Evolutionary conservation across 2,797 vertebrate genomes (phyloP), one percentile per base, ranked within the genome.

Genomic region (Rhinogobio ventralis): DNA sequence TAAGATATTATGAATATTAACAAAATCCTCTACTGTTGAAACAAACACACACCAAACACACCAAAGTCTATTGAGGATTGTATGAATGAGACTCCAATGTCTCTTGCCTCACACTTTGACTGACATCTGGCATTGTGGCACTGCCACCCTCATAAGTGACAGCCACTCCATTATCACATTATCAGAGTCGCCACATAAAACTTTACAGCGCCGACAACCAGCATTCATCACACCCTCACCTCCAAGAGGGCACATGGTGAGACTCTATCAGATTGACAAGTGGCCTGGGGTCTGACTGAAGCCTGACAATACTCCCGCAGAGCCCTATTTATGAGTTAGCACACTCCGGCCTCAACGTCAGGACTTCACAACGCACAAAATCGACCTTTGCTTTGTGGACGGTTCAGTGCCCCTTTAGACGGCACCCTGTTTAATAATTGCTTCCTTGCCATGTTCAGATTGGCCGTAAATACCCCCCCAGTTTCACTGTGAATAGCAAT

Each of bases 151-250:
- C 81, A 77, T 87, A 88, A 85, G 85, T 87, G 88, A 85, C 79
- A 90, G 84, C 77, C 87, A 86, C 82, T 88, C 79, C 80, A 90
- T 92, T 92, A 89, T 90, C 87, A 88, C 85, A 85, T 91, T 89
- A 89, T 81, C 88, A 88, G 82, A 67, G 86, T 90, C 25, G 83
- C 86, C 85, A 86, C 85, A 89, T 91, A 88, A 91, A 89, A 88
- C 83, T 88, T 91, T 87, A 90, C 69, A 84, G 82, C 78, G 68
- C 46, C 73, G 62, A 88, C 84, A 89, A 86, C 89, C 85, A 86
- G 76, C 86, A 90, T 90, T 90, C 87, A 82, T 89, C 89, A 89
- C 82, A 45, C 36, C 68, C 83, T 90, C 88, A 86, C 85, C 85
- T 86, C 85, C 49, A 46, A 91, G 86, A 88, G 75, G 88, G 68